Conservation (phyloP, 2,797 vertebrate species). For the Psittacula derbiana region DNA sequence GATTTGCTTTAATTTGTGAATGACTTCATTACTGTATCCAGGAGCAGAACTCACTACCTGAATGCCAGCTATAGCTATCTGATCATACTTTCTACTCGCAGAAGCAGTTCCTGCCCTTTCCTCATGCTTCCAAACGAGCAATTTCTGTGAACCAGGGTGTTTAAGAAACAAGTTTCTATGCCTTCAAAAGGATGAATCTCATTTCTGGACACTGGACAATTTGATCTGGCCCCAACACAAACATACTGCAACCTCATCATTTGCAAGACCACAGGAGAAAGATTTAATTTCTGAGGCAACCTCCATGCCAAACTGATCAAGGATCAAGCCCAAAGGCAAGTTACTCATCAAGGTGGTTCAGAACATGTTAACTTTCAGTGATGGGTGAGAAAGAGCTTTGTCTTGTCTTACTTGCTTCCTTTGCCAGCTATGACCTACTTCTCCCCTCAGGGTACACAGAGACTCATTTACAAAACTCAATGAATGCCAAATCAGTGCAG, state of each 20-base stretch:
- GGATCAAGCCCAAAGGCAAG: conserved; percentile 16
- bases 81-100: neutral
- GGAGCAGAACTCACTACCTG: neutral
- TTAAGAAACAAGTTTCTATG: neutral
- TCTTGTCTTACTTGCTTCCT: conserved; percentile 29
- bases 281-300: conserved; percentile 9
- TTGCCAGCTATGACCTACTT: conserved; percentile 51
- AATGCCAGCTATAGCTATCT: neutral
- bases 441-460: conserved; percentile 17
- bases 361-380: neutral
- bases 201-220: neutral
- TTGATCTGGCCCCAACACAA: neutral
- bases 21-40: neutral
- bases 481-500: conserved; percentile 33
- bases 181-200: neutral
- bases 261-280: neutral
- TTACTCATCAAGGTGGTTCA: conserved; percentile 29
- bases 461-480: conserved; percentile 49
- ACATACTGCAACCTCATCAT: neutral
- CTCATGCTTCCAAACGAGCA: neutral
- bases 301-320: neutral
- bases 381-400: neutral
- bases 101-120: neutral
- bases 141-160: neutral
- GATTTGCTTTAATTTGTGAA: neutral